Percentiles rank a stretch among this genome's conserved stretches.
phyloP scores from a whole-genome alignment of 1,140 invertebrate species.

The Danaus plexippus region DNA sequence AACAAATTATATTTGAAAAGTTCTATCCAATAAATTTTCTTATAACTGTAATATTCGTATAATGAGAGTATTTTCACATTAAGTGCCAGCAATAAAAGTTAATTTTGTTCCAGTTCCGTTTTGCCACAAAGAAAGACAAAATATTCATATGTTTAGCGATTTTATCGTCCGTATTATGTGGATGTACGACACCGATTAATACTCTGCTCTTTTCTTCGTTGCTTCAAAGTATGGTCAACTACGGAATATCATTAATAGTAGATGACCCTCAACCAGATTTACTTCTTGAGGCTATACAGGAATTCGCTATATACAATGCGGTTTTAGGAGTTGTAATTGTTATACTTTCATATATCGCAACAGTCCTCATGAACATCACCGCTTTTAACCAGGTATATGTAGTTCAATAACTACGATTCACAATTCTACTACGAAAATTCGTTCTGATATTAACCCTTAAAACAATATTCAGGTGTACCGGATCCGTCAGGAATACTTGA shows the following conservation, averaged over 20 bases:
- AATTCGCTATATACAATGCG: conserved; percentile 73
- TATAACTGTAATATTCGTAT: neutral
- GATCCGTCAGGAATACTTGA: conserved; percentile 75
- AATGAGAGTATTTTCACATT: too few species aligned
- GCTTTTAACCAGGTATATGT: conserved; percentile 55
- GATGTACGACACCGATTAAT: conserved; percentile 75
- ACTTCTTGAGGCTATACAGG: conserved; percentile 55
- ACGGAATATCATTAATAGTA: conserved; percentile 21
- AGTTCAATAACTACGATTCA: neutral
- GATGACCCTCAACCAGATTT: conserved; percentile 23
- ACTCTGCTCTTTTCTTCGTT: conserved; percentile 78
- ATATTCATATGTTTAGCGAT: conserved; percentile 72
- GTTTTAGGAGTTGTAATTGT: conserved; percentile 73
- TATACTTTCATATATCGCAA: conserved; percentile 74
- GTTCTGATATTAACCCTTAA: too few species aligned
- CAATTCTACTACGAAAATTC: neutral
- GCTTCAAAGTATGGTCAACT: conserved; percentile 63
- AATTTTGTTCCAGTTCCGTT: conserved; percentile 72
- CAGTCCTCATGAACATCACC: conserved; percentile 75
- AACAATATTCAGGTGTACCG: conserved; percentile 55
- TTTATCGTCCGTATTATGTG: conserved; percentile 72
- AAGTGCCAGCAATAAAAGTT: too few species aligned
- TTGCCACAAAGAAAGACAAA: conserved; percentile 72
- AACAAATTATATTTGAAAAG: conserved; percentile 1
- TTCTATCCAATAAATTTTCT: conserved; percentile 1